A percentile compares a stretch with the other conserved stretches of the same genome.
Evolutionary conservation across 2,113 vertebrate genomes (phyloP).

Genomic region (Phalacrocorax carbo): DNA sequence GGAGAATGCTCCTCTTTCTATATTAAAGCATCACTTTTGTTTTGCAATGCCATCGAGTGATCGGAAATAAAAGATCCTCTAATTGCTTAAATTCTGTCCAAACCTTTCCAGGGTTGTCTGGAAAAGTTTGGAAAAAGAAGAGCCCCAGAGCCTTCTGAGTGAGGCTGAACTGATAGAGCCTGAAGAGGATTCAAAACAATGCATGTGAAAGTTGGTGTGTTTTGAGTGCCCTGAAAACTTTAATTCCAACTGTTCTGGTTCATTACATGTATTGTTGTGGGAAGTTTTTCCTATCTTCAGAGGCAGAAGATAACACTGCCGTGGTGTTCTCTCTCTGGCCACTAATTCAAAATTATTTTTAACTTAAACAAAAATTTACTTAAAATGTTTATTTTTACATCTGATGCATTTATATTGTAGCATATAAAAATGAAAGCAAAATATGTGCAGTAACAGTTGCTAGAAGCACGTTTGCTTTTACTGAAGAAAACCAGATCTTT

Average conservation of each 20-base stretch:
- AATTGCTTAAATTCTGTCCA: not conserved
- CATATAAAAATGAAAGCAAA: constrained; percentile 18
- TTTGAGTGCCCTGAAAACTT: constrained; percentile 49
- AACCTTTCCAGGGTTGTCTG: not conserved
- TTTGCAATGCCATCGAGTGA: not conserved
- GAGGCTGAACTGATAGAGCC: not conserved
- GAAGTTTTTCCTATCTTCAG: constrained; percentile 61
- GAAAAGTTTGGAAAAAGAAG: not conserved
- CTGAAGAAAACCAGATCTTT: not conserved
- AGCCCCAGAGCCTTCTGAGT: not conserved
- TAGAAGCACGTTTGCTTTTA: not conserved
- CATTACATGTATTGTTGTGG: constrained; percentile 40
- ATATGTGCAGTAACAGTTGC: not conserved
- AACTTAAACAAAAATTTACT: not conserved
- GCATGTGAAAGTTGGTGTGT: constrained; percentile 38
- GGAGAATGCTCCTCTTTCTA: not conserved
- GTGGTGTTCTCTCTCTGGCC: not conserved
- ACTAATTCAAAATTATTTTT: constrained; percentile 15
- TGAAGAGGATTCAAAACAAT: constrained; percentile 39
- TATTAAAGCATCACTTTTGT: not conserved
- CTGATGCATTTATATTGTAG: not conserved
- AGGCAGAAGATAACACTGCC: constrained; percentile 7
- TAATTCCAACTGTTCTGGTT: constrained; percentile 48
- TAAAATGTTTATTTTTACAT: constrained; percentile 5
- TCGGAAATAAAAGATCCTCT: not conserved